Percentiles rank a stretch among this genome's conserved stretches.
Evolutionary conservation across 2,888 invertebrate genomes (phyloP).

Genomic region (Cylindroiulus punctatus): DNA sequence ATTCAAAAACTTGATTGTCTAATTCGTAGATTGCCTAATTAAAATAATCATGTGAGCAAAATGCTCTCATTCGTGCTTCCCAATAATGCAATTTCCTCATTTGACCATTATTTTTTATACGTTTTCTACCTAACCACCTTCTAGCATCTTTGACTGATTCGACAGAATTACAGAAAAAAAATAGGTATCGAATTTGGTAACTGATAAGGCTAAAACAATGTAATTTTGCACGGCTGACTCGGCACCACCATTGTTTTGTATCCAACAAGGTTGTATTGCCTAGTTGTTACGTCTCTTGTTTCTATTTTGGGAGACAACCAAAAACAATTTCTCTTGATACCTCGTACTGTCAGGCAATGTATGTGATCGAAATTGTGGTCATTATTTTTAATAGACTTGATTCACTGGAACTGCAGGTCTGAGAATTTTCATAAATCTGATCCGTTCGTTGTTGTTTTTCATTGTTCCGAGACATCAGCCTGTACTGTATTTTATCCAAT

Average conservation of each 20-base stretch:
- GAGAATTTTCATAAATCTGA: no score
- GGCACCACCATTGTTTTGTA: background rate
- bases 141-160: background rate
- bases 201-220: background rate
- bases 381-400: background rate
- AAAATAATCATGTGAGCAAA: background rate
- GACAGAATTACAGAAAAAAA: background rate
- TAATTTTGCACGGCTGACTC: background rate
- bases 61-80: no score
- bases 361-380: background rate
- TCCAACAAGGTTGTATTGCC: background rate
- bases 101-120: background rate
- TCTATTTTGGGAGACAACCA: background rate
- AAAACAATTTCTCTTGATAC: background rate
- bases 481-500: no score
- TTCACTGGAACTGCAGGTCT: no score
- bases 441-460: no score
- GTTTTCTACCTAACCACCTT: background rate
- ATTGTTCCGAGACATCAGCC: no score
- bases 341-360: background rate
- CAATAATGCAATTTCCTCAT: background rate
- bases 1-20: background rate
- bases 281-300: background rate
- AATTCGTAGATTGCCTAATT: background rate
- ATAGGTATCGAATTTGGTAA: background rate